These are phyloP conservation scores for Ophioderma brevispina DNA, from an alignment of 35 echinoderm and acorn worm species.

Conservation along the genomic window DNA sequence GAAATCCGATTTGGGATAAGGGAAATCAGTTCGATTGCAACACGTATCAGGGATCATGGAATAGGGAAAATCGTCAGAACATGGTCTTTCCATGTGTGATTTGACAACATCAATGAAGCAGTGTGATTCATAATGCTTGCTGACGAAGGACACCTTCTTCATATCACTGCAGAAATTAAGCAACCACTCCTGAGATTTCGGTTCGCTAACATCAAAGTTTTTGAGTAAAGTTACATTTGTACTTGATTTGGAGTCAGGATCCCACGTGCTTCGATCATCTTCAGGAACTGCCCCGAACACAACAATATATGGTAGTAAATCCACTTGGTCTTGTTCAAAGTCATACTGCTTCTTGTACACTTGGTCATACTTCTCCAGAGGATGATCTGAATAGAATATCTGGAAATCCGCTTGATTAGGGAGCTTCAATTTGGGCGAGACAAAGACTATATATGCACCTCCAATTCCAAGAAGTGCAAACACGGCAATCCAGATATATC, in stretches of 20 bases:
- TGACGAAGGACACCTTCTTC: constrained; percentile 56
- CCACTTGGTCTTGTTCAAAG: constrained; percentile 8
- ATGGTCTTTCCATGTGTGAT: constrained; percentile 27
- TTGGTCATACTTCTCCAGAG: constrained; percentile 49
- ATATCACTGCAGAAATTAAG: constrained; percentile 53
- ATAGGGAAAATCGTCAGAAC: not conserved
- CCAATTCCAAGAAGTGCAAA: constrained; percentile 10
- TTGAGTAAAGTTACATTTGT: constrained; percentile 17
- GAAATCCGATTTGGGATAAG: constrained; percentile 41
- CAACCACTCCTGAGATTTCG: constrained; percentile 44
- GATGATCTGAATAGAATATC: constrained; percentile 22
- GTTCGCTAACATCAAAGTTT: constrained; percentile 1
- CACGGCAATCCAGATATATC: constrained; percentile 50
- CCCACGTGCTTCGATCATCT: constrained; percentile 57
- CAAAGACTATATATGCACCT: constrained; percentile 39
- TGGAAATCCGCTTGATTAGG: constrained; percentile 41
- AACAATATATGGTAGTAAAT: not conserved
- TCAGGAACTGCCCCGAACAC: constrained; percentile 35
- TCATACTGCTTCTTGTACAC: constrained; percentile 27
- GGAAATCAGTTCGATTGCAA: constrained; percentile 42
- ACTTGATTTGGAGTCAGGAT: constrained; percentile 17
- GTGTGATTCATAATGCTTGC: not conserved
- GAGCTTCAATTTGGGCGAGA: constrained; percentile 16
- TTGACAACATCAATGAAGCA: constrained; percentile 73
- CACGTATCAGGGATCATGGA: constrained; percentile 28